Conservation (phyloP, 2,797 vertebrate species). For the Diglossa cyanea region DNA sequence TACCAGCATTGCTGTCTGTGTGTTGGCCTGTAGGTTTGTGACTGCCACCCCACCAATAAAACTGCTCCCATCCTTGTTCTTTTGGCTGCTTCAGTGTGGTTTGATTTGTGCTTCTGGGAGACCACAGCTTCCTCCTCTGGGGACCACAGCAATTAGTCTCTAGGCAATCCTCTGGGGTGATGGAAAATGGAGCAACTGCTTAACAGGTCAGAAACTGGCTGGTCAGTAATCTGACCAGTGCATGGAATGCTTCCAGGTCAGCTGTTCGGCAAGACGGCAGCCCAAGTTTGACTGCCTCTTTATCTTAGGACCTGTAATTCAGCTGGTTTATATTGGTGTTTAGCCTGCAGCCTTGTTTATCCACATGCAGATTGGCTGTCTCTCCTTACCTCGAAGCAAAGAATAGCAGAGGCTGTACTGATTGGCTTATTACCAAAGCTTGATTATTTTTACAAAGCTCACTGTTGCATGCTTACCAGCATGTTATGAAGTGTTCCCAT, state of each 20-base stretch:
- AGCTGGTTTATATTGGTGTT: background rate
- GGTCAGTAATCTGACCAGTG: background rate
- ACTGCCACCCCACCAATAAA: background rate
- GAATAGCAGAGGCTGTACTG: background rate
- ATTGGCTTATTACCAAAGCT: background rate
- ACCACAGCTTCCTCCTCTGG: background rate
- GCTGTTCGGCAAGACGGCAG: background rate
- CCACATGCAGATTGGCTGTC: background rate
- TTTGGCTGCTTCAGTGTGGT: background rate
- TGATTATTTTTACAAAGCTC: conserved; percentile 37
- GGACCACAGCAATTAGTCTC: background rate
- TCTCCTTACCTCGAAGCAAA: background rate
- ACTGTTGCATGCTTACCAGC: background rate
- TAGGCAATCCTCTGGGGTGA: background rate
- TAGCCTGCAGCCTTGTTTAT: background rate
- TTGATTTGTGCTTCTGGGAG: background rate
- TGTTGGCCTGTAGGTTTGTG: background rate
- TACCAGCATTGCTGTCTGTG: background rate
- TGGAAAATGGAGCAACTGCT: background rate
- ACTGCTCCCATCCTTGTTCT: background rate
- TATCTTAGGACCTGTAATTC: background rate
- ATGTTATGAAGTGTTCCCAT: background rate
- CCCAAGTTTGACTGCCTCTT: background rate
- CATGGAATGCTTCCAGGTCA: background rate
- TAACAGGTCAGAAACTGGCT: background rate